These are phyloP conservation scores for Protosalanx chinensis DNA, from an alignment of 2,797 vertebrate genomes.

Conservation along the genomic window DNA sequence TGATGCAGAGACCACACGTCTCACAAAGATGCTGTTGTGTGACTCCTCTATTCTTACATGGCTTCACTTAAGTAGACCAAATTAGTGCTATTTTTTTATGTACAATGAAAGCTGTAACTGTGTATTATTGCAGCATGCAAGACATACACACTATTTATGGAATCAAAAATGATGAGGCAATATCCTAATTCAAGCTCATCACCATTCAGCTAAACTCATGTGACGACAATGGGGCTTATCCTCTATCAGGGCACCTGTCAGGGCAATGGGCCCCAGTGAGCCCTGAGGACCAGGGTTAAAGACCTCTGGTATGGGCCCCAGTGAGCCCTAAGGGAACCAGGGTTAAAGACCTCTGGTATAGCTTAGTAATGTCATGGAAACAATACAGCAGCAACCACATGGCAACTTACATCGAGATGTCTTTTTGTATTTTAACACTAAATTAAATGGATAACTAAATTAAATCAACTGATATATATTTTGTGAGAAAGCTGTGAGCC, in stretches of 20 bases:
- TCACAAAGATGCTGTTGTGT: too few species aligned
- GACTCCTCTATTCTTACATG: too few species aligned
- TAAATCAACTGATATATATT: constrained; percentile 15
- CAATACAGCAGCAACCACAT: constrained; percentile 39
- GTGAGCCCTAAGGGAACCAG: too few species aligned
- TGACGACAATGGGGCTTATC: background rate
- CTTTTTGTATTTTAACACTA: constrained; percentile 82
- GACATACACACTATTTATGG: too few species aligned
- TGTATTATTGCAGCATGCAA: background rate
- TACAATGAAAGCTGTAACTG: background rate
- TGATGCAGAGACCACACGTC: too few species aligned
- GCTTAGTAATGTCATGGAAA: background rate
- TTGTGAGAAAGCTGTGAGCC: constrained; percentile 1
- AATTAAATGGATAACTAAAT: constrained; percentile 16
- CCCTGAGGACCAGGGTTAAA: too few species aligned
- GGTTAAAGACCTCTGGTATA: too few species aligned
- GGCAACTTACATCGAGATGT: constrained; percentile 42
- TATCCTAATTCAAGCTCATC: background rate
- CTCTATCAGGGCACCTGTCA: background rate
- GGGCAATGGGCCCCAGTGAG: too few species aligned
- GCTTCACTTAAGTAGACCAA: too few species aligned
- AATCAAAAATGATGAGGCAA: background rate
- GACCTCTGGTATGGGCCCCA: too few species aligned
- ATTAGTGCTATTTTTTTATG: background rate
- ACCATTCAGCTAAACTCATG: background rate